Base-by-base conservation (phyloP, 2,888 invertebrate species). In the Caenorhabditis virilis region DNA sequence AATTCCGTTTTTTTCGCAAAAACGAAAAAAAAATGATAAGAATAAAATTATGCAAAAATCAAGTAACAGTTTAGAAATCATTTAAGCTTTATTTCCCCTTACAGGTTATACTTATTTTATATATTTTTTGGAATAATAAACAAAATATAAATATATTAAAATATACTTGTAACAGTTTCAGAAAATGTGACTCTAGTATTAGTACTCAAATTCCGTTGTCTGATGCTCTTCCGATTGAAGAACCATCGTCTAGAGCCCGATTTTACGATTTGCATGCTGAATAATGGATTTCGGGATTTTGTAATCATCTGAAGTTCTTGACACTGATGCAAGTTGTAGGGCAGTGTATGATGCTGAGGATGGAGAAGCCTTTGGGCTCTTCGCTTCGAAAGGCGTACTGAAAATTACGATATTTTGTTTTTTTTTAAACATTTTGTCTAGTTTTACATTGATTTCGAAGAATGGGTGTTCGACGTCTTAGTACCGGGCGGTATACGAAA, bases 401-500 rank as follows among this genome's bases (percentile, higher is more conserved):
- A 52, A 62, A n/a, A 55, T 22, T n/a, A 18, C 26, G 15, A 22
- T 13, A 5, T 18, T 18, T 22, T 6, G 39, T 4, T 39, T 13
- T 43, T 15, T n/a, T 27, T 2, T 13, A 26, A n/a, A 13, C 9
- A 25, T 15, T 15, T 43, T 26, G 2, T 15, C 4, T 3, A 35
- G 30, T 20, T 16, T 52, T 38, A 52, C 52, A 25, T 20, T 35
- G 64, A 55, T 59, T 64, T 64, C 59, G 48, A 59, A 51, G 51
- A 55, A 64, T 52, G 45, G 58, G 64, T 46, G 58, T 55, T 52
- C 59, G 59, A 27, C 64, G 59, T 43, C 55, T 64, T 57, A 64
- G 55, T 43, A 57, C 30, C 27, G 65, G 65, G 22, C 46, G 60
- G 51, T 52, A 49, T 54, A 26, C 65, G 60, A 60, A 65, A 65